Evolutionary conservation across 2,888 invertebrate species (phyloP).

Genomic region (Napeogenes inachia): DNA sequence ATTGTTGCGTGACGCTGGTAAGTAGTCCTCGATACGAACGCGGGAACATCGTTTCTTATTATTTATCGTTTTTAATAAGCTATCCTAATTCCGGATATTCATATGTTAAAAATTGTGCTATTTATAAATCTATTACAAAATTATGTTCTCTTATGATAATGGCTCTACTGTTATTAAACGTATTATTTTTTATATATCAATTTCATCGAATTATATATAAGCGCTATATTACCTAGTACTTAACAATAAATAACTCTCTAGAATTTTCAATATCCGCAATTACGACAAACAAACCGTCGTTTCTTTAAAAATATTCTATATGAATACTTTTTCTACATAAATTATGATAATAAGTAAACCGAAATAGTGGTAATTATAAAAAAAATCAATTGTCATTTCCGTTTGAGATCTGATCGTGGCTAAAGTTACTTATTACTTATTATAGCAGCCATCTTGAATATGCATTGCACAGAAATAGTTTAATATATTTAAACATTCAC

Average conservation of each 20-base stretch:
- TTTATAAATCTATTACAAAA: no score
- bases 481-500: conserved; percentile 53
- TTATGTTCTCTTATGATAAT: no score
- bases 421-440: conserved; percentile 1
- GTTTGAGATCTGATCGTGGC: neutral
- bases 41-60: neutral
- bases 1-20: neutral
- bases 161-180: no score
- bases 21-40: no score
- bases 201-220: no score
- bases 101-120: no score
- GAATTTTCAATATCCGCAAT: neutral
- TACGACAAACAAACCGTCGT: neutral
- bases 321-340: neutral
- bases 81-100: no score
- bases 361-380: conserved; percentile 1
- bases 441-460: conserved; percentile 30
- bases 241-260: no score
- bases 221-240: no score
- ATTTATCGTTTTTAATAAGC: neutral
- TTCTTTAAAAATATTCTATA: neutral
- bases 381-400: conserved; percentile 3
- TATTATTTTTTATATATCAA: no score
- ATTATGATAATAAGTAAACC: conserved; percentile 3
- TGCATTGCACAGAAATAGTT: conserved; percentile 35